A percentile compares a stretch with the other conserved stretches of the same genome.
phyloP scores from a whole-genome alignment of 2,888 invertebrate genomes.

The Cephus pulcher region DNA sequence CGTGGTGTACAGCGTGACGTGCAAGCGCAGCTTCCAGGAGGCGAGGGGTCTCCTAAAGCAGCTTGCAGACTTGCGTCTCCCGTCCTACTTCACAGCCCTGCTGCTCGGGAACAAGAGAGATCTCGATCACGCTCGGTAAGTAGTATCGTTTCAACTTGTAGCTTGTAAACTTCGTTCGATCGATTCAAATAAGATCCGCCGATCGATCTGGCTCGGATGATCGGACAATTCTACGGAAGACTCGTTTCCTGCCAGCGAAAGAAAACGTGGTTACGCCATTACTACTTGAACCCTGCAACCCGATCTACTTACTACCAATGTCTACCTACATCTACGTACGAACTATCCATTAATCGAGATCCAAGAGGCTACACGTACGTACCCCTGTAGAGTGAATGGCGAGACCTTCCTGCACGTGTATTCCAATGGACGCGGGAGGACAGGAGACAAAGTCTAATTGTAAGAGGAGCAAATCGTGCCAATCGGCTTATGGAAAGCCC shows the following conservation, averaged over 20 bases:
- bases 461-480: background rate
- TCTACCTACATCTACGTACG: background rate
- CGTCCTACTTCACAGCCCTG: constrained; percentile 81
- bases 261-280: background rate
- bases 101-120: constrained; percentile 85
- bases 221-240: background rate
- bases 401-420: background rate
- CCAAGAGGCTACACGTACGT: background rate
- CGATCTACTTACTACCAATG: background rate
- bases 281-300: background rate
- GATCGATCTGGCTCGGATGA: background rate
- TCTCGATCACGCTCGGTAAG: constrained; percentile 82
- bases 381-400: background rate
- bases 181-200: background rate
- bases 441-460: background rate
- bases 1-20: constrained; percentile 84
- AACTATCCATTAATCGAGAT: background rate
- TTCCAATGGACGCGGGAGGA: background rate
- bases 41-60: constrained; percentile 79
- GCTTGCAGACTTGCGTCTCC: constrained; percentile 78
- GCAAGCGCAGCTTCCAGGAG: constrained; percentile 79
- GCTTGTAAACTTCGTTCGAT: background rate
- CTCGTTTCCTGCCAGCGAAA: background rate
- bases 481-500: background rate
- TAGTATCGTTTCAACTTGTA: constrained; percentile 18